These are phyloP conservation scores for Corapipo altera DNA, from an alignment of 2,113 vertebrate species.

Conservation along the genomic window DNA sequence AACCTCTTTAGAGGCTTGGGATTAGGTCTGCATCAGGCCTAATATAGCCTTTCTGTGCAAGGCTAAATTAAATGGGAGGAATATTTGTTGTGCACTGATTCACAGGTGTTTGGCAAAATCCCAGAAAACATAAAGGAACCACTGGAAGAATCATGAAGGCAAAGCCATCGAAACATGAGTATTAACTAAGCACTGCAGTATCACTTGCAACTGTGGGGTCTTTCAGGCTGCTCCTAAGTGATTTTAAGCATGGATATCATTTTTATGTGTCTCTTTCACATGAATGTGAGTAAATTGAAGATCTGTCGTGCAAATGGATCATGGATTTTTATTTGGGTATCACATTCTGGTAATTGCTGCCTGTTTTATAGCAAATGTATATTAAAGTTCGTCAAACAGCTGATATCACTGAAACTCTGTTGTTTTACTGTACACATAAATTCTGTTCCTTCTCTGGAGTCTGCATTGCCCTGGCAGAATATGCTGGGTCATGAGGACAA, in stretches of 20 bases:
- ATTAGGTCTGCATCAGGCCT: slow-evolving; percentile 81
- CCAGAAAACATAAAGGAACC: slow-evolving; percentile 65
- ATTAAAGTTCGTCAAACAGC: slow-evolving; percentile 42
- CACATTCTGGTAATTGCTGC: slow-evolving; percentile 44
- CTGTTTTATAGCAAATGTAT: slow-evolving; percentile 44
- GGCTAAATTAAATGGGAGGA: slow-evolving; percentile 81
- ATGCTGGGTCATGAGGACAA: not conserved
- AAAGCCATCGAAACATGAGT: slow-evolving; percentile 70
- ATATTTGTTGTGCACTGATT: slow-evolving; percentile 68
- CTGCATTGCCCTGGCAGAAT: slow-evolving; percentile 10
- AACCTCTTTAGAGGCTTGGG: slow-evolving; percentile 88
- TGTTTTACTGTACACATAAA: slow-evolving; percentile 44
- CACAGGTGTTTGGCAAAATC: slow-evolving; percentile 81
- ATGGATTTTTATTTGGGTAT: slow-evolving; percentile 55
- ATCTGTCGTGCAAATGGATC: slow-evolving; percentile 49
- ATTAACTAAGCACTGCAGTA: slow-evolving; percentile 61
- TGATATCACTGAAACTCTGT: slow-evolving; percentile 24
- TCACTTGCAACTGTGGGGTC: slow-evolving; percentile 69
- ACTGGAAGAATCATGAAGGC: slow-evolving; percentile 57
- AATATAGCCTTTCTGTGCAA: slow-evolving; percentile 76
- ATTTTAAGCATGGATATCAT: slow-evolving; percentile 68
- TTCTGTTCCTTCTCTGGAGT: slow-evolving; percentile 16
- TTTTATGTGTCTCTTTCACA: slow-evolving; percentile 66
- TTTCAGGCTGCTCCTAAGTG: slow-evolving; percentile 65
- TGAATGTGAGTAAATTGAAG: slow-evolving; percentile 51